Percentiles rank a stretch among this genome's conserved stretches.
Evolutionary conservation across 2,113 vertebrate genomes (phyloP).

Genomic region (Equus przewalskii): DNA sequence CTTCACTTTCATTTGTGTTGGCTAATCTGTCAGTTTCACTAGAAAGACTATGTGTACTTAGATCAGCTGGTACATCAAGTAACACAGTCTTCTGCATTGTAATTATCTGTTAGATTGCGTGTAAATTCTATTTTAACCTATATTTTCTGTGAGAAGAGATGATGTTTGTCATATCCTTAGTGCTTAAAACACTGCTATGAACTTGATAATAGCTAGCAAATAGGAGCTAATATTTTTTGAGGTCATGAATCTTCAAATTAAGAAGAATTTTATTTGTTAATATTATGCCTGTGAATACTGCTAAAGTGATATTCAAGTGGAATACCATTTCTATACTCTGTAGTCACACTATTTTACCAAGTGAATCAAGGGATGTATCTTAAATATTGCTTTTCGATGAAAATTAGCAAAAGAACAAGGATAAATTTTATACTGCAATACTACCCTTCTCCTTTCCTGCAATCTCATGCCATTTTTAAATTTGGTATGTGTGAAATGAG

Average conservation of each 20-base stretch:
- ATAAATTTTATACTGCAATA: background rate
- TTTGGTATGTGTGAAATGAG: background rate
- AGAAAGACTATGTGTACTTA: background rate
- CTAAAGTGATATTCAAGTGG: background rate
- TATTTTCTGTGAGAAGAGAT: background rate
- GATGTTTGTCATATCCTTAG: background rate
- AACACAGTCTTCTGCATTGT: background rate
- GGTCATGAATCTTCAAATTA: background rate
- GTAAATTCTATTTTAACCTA: background rate
- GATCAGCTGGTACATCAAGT: background rate
- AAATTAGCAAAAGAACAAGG: background rate
- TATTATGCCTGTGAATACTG: background rate
- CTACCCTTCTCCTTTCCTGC: background rate
- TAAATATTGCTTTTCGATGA: background rate
- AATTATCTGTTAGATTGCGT: background rate
- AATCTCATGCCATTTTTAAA: background rate
- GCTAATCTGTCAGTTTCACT: background rate
- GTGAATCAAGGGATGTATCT: background rate
- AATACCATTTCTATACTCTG: background rate
- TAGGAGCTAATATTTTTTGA: background rate
- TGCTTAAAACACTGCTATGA: background rate
- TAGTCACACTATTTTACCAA: background rate
- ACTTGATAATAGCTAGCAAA: background rate
- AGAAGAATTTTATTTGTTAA: background rate
- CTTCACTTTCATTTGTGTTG: background rate